phyloP scores from a whole-genome alignment of 2,113 vertebrate species.

The Oenanthe melanoleuca region DNA sequence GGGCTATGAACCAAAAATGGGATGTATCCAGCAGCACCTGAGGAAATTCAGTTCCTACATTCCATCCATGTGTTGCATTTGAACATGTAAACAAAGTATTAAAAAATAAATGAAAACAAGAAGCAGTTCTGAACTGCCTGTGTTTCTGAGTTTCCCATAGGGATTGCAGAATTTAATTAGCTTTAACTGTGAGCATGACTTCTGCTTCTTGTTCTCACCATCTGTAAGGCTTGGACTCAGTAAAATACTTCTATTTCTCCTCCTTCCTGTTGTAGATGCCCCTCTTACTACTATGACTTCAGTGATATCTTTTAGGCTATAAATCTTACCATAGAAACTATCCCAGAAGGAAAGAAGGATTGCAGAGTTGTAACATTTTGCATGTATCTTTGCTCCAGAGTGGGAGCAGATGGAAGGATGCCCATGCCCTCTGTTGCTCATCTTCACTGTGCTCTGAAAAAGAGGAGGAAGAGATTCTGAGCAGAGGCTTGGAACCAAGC shows the following conservation, averaged over 20 bases:
- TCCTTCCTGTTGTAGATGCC: background rate
- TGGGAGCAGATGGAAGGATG: background rate
- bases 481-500: background rate
- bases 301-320: background rate
- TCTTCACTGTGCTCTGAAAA: background rate
- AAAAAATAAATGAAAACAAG: background rate
- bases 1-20: background rate
- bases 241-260: background rate
- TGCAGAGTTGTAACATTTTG: background rate
- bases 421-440: background rate
- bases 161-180: slow-evolving; percentile 10
- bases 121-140: background rate
- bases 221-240: background rate
- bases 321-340: background rate
- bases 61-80: background rate
- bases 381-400: background rate
- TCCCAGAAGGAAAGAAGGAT: background rate
- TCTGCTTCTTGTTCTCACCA: background rate
- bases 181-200: background rate
- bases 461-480: background rate
- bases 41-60: background rate
- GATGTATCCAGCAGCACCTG: background rate
- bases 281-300: background rate
- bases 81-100: background rate
- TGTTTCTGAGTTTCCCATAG: background rate